A percentile compares a stretch with the other conserved stretches of the same genome.
Evolutionary conservation across 2,888 invertebrate genomes (phyloP).

Genomic region (Leucophora obtusa): DNA sequence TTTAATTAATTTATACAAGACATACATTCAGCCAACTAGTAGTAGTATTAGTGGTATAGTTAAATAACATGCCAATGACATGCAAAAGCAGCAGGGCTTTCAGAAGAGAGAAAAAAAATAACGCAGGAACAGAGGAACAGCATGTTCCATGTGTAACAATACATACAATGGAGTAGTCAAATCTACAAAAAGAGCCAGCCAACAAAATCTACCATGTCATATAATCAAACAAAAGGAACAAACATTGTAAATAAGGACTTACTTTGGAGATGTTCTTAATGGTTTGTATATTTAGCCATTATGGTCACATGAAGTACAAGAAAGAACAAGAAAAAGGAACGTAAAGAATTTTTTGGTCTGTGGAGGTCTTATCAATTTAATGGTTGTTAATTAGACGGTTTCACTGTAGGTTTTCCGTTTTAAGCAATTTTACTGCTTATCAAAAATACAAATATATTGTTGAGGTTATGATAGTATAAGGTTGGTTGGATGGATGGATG

Average conservation of each 20-base stretch:
- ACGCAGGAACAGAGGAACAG: constrained; percentile 38
- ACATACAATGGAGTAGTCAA: not conserved
- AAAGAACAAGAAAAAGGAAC: not conserved
- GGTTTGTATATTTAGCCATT: constrained; percentile 23
- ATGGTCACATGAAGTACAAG: constrained; percentile 7
- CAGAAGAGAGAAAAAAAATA: not conserved
- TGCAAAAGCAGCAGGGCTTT: constrained; percentile 44
- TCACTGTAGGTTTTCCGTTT: constrained; percentile 47
- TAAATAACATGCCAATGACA: constrained; percentile 41
- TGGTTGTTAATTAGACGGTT: constrained; percentile 68
- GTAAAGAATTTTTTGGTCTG: constrained; percentile 35
- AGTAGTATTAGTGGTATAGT: constrained; percentile 41
- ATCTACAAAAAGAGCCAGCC: not conserved
- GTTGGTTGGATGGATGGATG: constrained; percentile 25
- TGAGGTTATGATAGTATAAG: constrained; percentile 53
- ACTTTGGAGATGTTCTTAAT: not conserved
- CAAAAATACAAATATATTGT: constrained; percentile 25
- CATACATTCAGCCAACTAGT: constrained; percentile 35
- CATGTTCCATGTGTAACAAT: constrained; percentile 26
- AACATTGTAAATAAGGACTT: constrained; percentile 40
- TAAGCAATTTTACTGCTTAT: constrained; percentile 44
- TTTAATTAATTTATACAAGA: constrained; percentile 67
- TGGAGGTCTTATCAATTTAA: constrained; percentile 67
- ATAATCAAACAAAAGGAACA: constrained; percentile 34
- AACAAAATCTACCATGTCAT: constrained; percentile 21